Percentiles rank a stretch among this genome's conserved stretches.
Evolutionary conservation across 2,888 invertebrate species (phyloP).

Genomic region (Nomada fucata): DNA sequence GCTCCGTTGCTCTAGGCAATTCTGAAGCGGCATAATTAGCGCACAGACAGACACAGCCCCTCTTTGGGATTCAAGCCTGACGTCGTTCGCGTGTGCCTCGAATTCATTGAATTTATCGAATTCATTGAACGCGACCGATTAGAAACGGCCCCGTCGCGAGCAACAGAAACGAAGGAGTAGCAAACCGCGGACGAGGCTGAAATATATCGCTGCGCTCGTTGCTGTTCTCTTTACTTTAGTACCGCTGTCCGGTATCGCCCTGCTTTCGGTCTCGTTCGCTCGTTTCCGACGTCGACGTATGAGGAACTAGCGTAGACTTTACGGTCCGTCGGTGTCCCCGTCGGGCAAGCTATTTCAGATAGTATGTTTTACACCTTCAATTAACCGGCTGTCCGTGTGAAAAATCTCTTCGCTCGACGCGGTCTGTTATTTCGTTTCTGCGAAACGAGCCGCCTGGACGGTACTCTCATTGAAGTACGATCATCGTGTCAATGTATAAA

Average conservation of each 20-base stretch:
- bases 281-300: neutral
- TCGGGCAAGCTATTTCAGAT: neutral
- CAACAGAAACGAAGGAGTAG: neutral
- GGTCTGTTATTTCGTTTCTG: no score
- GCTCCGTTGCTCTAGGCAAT: conserved; percentile 39
- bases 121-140: neutral
- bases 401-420: no score
- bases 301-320: neutral
- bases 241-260: neutral
- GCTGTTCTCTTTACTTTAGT: neutral
- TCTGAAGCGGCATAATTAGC: conserved; percentile 47
- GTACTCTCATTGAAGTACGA: no score
- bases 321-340: conserved; percentile 1
- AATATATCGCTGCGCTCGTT: neutral
- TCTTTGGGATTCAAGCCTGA: conserved; percentile 46
- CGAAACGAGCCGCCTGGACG: no score
- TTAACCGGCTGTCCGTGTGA: no score
- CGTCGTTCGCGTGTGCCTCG: conserved; percentile 10
- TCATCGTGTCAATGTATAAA: no score
- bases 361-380: no score
- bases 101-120: conserved; percentile 38
- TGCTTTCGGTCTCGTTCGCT: neutral
- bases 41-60: neutral
- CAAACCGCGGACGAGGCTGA: neutral
- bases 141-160: neutral